These are phyloP conservation scores for Eupithecia dodoneata DNA, from an alignment of 2,888 invertebrate genomes.

Conservation along the genomic window DNA sequence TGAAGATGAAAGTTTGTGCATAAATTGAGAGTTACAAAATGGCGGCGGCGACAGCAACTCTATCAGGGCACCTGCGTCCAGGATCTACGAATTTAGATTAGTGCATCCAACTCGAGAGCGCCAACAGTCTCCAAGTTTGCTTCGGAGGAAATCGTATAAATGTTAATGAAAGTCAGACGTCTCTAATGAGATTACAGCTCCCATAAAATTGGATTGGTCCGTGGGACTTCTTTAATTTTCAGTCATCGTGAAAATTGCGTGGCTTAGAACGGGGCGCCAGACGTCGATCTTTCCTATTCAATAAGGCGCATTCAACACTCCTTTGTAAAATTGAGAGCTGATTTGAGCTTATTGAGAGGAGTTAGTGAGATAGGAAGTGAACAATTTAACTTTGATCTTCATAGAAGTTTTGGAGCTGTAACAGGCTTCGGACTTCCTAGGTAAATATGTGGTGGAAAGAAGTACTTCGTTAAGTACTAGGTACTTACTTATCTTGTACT, in stretches of 20 bases:
- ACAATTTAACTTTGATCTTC: constrained; percentile 22
- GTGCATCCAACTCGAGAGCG: constrained; percentile 66
- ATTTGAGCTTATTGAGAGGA: constrained; percentile 29
- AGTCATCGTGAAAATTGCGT: constrained; percentile 77
- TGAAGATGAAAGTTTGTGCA: constrained; percentile 60
- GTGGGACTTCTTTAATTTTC: constrained; percentile 81
- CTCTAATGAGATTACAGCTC: constrained; percentile 81
- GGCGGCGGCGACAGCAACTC: constrained; percentile 60
- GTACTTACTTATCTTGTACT: background rate
- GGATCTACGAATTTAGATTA: constrained; percentile 72
- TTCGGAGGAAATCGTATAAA: constrained; percentile 77
- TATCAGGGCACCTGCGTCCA: constrained; percentile 69
- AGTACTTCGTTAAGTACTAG: background rate
- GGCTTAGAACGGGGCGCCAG: constrained; percentile 58
- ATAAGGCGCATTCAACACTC: constrained; percentile 53
- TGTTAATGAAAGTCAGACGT: constrained; percentile 81
- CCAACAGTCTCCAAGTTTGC: constrained; percentile 67
- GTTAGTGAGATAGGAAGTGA: constrained; percentile 20
- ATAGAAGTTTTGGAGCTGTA: background rate
- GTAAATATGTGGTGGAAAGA: background rate
- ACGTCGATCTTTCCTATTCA: constrained; percentile 51
- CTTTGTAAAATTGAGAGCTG: constrained; percentile 41
- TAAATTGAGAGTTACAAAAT: constrained; percentile 67
- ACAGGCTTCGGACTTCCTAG: background rate
- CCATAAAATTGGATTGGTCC: constrained; percentile 78